Percentiles rank a stretch among this genome's conserved stretches.
phyloP scores from a whole-genome alignment of 2,797 vertebrate species.

The Gallinago nigripennis region DNA sequence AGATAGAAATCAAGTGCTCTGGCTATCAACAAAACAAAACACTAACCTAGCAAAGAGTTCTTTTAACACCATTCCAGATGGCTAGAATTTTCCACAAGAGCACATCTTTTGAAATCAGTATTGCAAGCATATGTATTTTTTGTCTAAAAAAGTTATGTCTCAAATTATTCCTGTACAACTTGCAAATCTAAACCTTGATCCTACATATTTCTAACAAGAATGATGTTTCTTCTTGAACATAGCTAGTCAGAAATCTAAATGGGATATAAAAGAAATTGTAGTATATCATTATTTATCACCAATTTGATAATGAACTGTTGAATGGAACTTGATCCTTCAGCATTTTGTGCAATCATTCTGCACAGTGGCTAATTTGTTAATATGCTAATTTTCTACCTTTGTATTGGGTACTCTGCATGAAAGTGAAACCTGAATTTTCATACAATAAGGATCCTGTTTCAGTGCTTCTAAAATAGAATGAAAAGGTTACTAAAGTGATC shows the following conservation, averaged over 20 bases:
- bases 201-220: background rate
- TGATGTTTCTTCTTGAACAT: background rate
- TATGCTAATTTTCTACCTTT: background rate
- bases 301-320: background rate
- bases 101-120: background rate
- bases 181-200: background rate
- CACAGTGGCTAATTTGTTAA: background rate
- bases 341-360: background rate
- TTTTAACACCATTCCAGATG: slow-evolving; percentile 39
- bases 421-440: background rate
- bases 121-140: background rate
- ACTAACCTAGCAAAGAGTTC: background rate
- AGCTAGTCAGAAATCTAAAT: background rate
- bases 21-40: slow-evolving; percentile 17
- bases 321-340: background rate
- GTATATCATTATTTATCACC: background rate
- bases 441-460: background rate
- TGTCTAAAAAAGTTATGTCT: background rate
- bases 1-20: slow-evolving; percentile 4
- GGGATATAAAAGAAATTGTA: background rate
- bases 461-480: background rate
- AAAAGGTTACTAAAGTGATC: background rate
- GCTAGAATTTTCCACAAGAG: background rate
- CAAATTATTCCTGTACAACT: background rate
- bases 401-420: background rate